Evolutionary conservation across 2,888 invertebrate genomes (phyloP).

Genomic region (Trichopria drosophilae): DNA sequence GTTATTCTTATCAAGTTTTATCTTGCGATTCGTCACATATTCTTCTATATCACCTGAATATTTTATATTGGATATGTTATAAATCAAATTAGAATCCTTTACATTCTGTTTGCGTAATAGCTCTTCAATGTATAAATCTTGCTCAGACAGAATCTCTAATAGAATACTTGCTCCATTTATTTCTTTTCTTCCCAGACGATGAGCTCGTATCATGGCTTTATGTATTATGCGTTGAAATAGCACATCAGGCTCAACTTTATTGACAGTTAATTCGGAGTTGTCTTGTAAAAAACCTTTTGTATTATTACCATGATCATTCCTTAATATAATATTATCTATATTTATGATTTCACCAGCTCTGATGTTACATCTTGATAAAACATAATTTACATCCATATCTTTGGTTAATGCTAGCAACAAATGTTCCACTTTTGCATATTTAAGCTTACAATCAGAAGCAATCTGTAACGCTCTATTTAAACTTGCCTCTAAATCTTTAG

Average conservation of each 20-base stretch:
- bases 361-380: slow-evolving; percentile 26
- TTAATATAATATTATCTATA: slow-evolving; percentile 24
- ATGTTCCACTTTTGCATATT: slow-evolving; percentile 26
- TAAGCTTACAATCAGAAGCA: slow-evolving; percentile 23
- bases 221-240: slow-evolving; percentile 26
- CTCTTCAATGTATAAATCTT: slow-evolving; percentile 25
- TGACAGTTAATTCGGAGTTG: slow-evolving; percentile 24
- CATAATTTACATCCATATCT: slow-evolving; percentile 26
- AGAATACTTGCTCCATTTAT: slow-evolving; percentile 26
- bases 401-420: slow-evolving; percentile 25
- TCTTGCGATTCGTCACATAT: slow-evolving; percentile 22
- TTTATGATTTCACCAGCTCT: slow-evolving; percentile 24
- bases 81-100: slow-evolving; percentile 26
- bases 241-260: slow-evolving; percentile 21
- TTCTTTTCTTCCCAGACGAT: slow-evolving; percentile 25
- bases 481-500: slow-evolving; percentile 25
- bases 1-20: slow-evolving; percentile 26
- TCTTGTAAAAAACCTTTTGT: slow-evolving; percentile 26
- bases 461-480: slow-evolving; percentile 24
- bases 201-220: slow-evolving; percentile 24
- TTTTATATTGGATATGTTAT: slow-evolving; percentile 23
- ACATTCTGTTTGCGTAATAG: slow-evolving; percentile 24
- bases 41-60: slow-evolving; percentile 21
- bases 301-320: slow-evolving; percentile 24
- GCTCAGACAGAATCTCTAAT: slow-evolving; percentile 25